These are phyloP conservation scores for Apodemia mormo DNA, from an alignment of 2,888 invertebrate genomes.

Conservation along the genomic window DNA sequence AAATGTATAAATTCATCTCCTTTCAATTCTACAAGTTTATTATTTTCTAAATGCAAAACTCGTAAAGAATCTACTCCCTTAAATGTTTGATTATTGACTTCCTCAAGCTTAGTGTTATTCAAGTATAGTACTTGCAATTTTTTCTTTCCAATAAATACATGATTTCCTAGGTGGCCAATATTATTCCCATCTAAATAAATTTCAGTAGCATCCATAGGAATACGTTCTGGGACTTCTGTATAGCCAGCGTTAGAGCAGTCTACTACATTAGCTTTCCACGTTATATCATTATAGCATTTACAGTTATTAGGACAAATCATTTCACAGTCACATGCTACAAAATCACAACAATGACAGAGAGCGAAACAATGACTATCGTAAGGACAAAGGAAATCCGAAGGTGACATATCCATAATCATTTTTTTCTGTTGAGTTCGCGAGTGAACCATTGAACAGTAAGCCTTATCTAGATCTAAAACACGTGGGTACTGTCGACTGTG, in stretches of 20 bases:
- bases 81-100: conserved; percentile 90
- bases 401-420: conserved; percentile 85
- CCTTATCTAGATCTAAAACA: conserved; percentile 89
- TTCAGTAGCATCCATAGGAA: conserved; percentile 95
- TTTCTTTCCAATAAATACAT: conserved; percentile 93
- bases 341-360: conserved; percentile 94
- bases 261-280: conserved; percentile 92
- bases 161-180: conserved; percentile 88
- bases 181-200: conserved; percentile 93
- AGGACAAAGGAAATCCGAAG: conserved; percentile 90
- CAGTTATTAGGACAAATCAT: conserved; percentile 94
- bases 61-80: conserved; percentile 88
- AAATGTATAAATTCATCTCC: conserved; percentile 91
- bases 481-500: conserved; percentile 88
- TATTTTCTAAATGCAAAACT: conserved; percentile 89
- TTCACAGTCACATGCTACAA: conserved; percentile 94
- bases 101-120: conserved; percentile 88
- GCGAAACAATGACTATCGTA: conserved; percentile 92
- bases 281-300: conserved; percentile 92
- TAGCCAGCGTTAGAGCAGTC: conserved; percentile 90
- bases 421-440: conserved; percentile 86
- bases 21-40: conserved; percentile 86
- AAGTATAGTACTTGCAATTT: conserved; percentile 88
- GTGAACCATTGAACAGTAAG: conserved; percentile 88
- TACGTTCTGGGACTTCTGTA: conserved; percentile 86